Conservation (phyloP, 2,797 vertebrate species). For the Diplodus sargus region DNA sequence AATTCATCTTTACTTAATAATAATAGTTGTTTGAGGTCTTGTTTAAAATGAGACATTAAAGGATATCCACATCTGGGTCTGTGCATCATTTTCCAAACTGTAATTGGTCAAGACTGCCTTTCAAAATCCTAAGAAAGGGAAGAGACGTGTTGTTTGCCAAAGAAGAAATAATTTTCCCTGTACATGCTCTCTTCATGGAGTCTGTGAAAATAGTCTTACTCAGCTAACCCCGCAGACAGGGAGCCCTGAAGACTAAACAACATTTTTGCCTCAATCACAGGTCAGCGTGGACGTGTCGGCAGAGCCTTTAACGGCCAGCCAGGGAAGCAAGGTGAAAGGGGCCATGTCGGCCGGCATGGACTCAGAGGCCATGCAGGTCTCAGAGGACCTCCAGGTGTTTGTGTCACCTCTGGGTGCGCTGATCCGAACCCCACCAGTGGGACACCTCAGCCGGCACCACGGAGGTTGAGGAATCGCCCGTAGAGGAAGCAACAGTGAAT, state of each 20-base stretch:
- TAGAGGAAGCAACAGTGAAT: constrained; percentile 57
- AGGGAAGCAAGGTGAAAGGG: constrained; percentile 83
- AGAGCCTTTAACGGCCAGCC: constrained; percentile 84
- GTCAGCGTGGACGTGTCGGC: constrained; percentile 84
- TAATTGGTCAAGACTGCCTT: constrained; percentile 25
- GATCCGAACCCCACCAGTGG: constrained; percentile 64
- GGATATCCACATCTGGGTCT: constrained; percentile 23
- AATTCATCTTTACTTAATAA: constrained; percentile 19
- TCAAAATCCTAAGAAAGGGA: constrained; percentile 13
- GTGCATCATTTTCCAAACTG: constrained; percentile 23
- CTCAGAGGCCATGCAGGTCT: constrained; percentile 84
- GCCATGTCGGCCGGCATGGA: constrained; percentile 82
- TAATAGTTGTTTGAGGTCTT: constrained; percentile 20
- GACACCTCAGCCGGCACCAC: constrained; percentile 56
- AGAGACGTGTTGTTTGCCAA: constrained; percentile 33
- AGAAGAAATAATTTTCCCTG: constrained; percentile 38
- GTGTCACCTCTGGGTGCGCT: constrained; percentile 82
- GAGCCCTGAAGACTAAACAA: constrained; percentile 42
- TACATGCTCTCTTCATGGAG: constrained; percentile 31
- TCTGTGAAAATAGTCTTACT: constrained; percentile 38
- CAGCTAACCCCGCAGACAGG: constrained; percentile 33
- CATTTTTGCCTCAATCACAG: constrained; percentile 68
- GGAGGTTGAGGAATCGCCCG: constrained; percentile 76
- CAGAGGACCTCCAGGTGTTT: constrained; percentile 85
- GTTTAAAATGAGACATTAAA: constrained; percentile 21